Evolutionary conservation across 2,797 vertebrate species (phyloP).

Genomic region (Anguilla obscura): DNA sequence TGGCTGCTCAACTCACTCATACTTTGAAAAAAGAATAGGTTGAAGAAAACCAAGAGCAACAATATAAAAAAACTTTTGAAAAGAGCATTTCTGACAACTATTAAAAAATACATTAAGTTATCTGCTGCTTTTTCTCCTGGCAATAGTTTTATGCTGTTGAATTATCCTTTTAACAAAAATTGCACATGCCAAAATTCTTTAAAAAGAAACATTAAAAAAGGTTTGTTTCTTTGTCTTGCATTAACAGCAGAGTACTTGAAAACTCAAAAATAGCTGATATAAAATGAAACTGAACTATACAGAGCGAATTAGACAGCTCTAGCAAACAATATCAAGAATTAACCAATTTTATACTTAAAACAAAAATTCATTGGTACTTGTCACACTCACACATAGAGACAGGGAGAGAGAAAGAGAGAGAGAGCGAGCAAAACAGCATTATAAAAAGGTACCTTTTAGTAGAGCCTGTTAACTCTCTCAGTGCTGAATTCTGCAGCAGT

Average conservation of each 20-base stretch:
- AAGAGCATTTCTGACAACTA: background rate
- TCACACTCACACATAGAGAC: conserved; percentile 7
- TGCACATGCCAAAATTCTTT: background rate
- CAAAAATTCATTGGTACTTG: conserved; percentile 18
- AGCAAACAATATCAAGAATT: background rate
- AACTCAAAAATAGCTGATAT: background rate
- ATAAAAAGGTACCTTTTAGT: conserved; percentile 64
- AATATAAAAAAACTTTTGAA: background rate
- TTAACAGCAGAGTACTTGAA: background rate
- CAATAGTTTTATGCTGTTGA: background rate
- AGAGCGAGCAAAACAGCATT: conserved; percentile 12
- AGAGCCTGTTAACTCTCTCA: conserved; percentile 51
- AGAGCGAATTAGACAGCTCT: too few species aligned
- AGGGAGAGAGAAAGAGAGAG: background rate
- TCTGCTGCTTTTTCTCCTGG: background rate
- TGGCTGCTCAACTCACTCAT: background rate
- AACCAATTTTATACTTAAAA: conserved; percentile 26
- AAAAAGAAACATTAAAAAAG: too few species aligned
- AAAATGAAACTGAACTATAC: background rate
- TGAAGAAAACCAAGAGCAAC: background rate
- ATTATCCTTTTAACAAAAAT: background rate
- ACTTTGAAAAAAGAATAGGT: background rate
- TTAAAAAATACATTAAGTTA: background rate
- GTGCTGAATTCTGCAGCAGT: conserved; percentile 51
- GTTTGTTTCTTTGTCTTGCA: background rate